Percentiles rank a stretch among this genome's conserved stretches.
Evolutionary conservation across 2,888 invertebrate genomes (phyloP).

Genomic region (Cyclophora albipunctata): DNA sequence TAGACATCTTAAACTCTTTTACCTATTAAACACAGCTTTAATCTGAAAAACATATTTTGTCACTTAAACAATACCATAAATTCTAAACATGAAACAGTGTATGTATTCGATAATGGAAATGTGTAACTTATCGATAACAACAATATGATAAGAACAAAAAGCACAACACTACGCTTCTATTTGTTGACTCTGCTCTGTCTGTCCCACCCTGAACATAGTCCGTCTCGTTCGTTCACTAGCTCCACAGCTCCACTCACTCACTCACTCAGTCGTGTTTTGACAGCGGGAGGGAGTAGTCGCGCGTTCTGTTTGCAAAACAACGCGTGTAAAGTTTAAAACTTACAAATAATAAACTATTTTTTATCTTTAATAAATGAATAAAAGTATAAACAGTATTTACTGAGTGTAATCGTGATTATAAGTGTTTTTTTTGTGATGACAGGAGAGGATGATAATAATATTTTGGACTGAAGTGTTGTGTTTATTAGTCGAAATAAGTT

Average conservation of each 20-base stretch:
- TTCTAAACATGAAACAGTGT: too few species aligned
- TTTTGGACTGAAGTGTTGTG: conserved; percentile 20
- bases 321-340: conserved; percentile 43
- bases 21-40: too few species aligned
- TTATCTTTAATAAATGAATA: neutral
- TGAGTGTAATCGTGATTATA: conserved; percentile 31
- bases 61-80: too few species aligned
- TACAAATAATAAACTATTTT: conserved; percentile 25
- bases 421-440: conserved; percentile 45
- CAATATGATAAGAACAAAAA: neutral
- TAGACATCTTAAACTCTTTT: too few species aligned
- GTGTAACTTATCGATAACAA: too few species aligned
- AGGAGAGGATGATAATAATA: conserved; percentile 17
- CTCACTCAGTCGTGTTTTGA: conserved; percentile 39
- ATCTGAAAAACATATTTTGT: too few species aligned
- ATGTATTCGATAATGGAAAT: too few species aligned
- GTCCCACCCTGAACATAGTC: conserved; percentile 6
- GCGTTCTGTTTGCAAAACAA: conserved; percentile 18
- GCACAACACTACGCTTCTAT: conserved; percentile 23
- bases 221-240: neutral
- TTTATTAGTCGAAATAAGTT: conserved; percentile 44
- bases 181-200: conserved; percentile 26
- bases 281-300: conserved; percentile 17
- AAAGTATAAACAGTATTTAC: neutral
- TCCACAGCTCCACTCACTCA: neutral